These are phyloP conservation scores for Eurystomus gularis DNA, from an alignment of 2,113 vertebrate genomes.

Conservation along the genomic window DNA sequence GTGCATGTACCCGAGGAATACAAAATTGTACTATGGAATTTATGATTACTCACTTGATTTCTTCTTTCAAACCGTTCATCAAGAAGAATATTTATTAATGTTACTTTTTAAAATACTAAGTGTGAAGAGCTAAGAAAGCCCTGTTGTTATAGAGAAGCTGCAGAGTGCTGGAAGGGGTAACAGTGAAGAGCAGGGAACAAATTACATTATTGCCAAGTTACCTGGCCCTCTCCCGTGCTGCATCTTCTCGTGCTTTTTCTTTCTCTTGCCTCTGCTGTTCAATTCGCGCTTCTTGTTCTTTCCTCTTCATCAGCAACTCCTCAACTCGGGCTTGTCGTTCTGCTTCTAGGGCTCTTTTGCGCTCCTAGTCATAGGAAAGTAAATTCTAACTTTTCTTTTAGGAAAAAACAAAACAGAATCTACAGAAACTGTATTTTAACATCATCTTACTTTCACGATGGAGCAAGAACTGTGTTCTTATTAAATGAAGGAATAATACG, in stretches of 20 bases:
- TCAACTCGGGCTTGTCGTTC: slow-evolving; percentile 95
- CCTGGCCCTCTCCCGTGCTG: slow-evolving; percentile 94
- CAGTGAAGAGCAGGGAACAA: fast-evolving
- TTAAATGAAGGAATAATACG: background rate
- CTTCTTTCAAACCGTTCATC: background rate
- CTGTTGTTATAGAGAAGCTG: background rate
- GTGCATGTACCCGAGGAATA: background rate
- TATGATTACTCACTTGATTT: background rate
- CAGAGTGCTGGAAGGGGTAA: background rate
- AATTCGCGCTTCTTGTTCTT: slow-evolving; percentile 94
- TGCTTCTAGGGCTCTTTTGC: slow-evolving; percentile 92
- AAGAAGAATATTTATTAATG: background rate
- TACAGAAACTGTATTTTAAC: fast-evolving
- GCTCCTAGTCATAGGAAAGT: slow-evolving; percentile 78
- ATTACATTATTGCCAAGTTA: background rate
- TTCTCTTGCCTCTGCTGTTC: slow-evolving; percentile 96
- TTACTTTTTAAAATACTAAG: background rate
- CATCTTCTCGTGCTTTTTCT: slow-evolving; percentile 93
- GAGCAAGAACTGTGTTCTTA: background rate
- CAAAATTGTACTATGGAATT: background rate
- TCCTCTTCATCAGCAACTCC: slow-evolving; percentile 88
- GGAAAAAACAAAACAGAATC: background rate
- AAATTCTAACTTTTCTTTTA: background rate
- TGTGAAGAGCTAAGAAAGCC: background rate
- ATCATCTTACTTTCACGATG: background rate